Conservation (phyloP, 2,888 invertebrate genomes). For the Protodeltote pygarga region DNA sequence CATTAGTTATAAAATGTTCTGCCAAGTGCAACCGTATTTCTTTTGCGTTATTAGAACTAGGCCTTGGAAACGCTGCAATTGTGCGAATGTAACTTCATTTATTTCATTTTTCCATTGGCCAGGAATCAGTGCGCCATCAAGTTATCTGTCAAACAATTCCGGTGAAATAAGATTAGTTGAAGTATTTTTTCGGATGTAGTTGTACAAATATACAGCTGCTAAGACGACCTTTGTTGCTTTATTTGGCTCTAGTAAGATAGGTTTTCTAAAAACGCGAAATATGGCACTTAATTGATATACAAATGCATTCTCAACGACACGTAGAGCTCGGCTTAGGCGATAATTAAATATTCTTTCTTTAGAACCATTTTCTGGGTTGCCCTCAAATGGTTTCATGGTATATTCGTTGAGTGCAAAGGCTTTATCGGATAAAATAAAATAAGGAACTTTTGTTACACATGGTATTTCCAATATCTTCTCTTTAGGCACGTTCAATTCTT, state of each 20-base stretch:
- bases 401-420: conserved; percentile 3
- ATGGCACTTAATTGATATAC: conserved; percentile 23
- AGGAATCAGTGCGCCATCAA: conserved; percentile 30
- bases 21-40: conserved; percentile 41
- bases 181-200: conserved; percentile 5
- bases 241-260: conserved; percentile 20
- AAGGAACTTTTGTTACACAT: conserved; percentile 8
- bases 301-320: conserved; percentile 34
- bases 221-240: conserved; percentile 11
- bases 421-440: not conserved
- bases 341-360: conserved; percentile 12
- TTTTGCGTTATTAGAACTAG: conserved; percentile 27
- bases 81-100: conserved; percentile 9
- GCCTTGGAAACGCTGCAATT: conserved; percentile 26
- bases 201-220: conserved; percentile 15
- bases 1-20: conserved; percentile 37
- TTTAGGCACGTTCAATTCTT: conserved; percentile 1
- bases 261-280: conserved; percentile 25
- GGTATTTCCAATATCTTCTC: conserved; percentile 10
- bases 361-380: conserved; percentile 2
- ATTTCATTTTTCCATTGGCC: conserved; percentile 36
- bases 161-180: conserved; percentile 27
- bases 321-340: conserved; percentile 21
- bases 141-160: conserved; percentile 40
- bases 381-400: conserved; percentile 5